A percentile compares a stretch with the other conserved stretches of the same genome.
phyloP scores from a whole-genome alignment of 2,113 vertebrate species.

The Rousettus leschenaultii region DNA sequence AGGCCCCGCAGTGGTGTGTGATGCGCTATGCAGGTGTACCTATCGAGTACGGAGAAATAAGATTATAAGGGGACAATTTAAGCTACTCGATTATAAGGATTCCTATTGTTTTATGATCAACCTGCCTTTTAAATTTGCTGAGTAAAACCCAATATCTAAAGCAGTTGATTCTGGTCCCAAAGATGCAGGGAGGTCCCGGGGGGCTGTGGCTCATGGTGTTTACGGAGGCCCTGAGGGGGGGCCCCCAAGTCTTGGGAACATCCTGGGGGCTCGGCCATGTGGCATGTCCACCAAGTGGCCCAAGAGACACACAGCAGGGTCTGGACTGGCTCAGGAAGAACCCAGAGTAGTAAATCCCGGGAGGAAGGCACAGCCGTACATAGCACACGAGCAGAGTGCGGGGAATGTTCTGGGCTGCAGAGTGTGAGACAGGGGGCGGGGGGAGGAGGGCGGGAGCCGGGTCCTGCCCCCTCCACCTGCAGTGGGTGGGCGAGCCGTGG shows the following conservation, averaged over 20 bases:
- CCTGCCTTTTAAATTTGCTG: background rate
- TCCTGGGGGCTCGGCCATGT: background rate
- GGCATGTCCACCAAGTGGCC: background rate
- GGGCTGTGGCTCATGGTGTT: accelerated
- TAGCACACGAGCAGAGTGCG: background rate
- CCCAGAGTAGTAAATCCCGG: background rate
- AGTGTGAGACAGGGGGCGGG: accelerated
- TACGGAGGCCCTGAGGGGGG: background rate
- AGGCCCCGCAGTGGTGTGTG: accelerated
- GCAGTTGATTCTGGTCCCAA: background rate
- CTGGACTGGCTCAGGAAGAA: too few relatives aligned
- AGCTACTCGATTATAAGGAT: background rate
- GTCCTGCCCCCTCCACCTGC: too few relatives aligned
- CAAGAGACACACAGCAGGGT: background rate
- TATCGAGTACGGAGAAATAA: accelerated
- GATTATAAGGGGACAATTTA: too few relatives aligned
- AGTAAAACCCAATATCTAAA: background rate
- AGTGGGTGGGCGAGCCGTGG: background rate
- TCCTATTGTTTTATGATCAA: background rate
- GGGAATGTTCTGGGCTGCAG: accelerated
- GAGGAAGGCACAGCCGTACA: background rate
- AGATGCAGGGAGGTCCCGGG: background rate
- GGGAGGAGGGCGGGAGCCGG: too few relatives aligned
- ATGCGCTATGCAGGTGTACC: accelerated
- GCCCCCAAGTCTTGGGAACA: background rate